Base-by-base conservation (phyloP, 1,140 invertebrate genomes). In the Eumaeus atala region DNA sequence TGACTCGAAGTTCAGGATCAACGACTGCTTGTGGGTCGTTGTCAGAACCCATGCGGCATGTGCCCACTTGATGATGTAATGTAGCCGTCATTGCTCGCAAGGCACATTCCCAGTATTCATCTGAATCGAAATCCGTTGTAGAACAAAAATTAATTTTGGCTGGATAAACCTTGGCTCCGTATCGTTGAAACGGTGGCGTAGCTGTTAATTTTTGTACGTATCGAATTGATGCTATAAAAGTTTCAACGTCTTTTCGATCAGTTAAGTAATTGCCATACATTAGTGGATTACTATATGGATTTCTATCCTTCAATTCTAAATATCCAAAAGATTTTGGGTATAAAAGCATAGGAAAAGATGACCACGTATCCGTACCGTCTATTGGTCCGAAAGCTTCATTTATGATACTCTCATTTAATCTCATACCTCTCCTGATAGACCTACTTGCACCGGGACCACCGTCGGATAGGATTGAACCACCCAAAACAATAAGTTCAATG, bases 191-290 rank as follows among this genome's bases (percentile, higher is more conserved):
- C 0, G 89, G 68, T 53, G 70, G 61, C 2, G 89, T 89, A 10
- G 80, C 70, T 11, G 72, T 72, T 12, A 91, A 55, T 14, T 72
- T 64, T 57, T 87, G 70, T 5, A 88, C 67, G 16, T 77, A 70
- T 48, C 89, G 80, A 14, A 91, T 87, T 11, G 87, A 81, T 48
- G 81, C 78, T 1, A 90, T 67, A 21, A 90, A 72, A 11, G 85
- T 79, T 18, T 88, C 84, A 36, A 88, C 62, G 62, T 92, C 90
- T 16, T 78, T 77, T 6, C 68, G 67, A 59, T 90, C 84, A 0
- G 83, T 84, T 9, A 93, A 84, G 73, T 91, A 92, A 59, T 92
- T 92, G 1, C 92, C 90, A 68, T 92, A 87, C 54, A 95, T 90
- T 9, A 89, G 64, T 0, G 94, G 94, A 66, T 90, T 88, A 54